phyloP scores from a whole-genome alignment of 2,797 vertebrate genomes.

The Sebastes goodei region DNA sequence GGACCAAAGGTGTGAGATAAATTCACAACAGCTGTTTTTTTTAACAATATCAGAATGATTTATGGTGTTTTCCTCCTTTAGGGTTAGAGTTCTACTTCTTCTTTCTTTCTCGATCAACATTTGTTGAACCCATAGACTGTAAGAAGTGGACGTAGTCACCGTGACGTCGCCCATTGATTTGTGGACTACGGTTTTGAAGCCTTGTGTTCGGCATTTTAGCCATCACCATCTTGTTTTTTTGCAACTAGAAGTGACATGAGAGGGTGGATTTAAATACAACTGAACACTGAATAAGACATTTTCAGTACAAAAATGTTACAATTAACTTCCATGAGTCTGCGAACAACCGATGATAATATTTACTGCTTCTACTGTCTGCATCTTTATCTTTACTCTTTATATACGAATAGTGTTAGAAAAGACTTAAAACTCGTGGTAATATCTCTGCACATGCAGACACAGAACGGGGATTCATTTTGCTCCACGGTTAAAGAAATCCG shows the following conservation, averaged over 20 bases:
- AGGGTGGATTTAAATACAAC: rapidly evolving
- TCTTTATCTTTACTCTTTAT: neutral
- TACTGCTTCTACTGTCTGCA: neutral
- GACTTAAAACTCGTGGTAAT: neutral
- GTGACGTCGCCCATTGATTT: too few species aligned
- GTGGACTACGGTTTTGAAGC: too few species aligned
- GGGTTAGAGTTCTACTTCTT: neutral
- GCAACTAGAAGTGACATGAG: too few species aligned
- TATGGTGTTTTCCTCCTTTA: too few species aligned
- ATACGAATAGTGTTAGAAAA: neutral
- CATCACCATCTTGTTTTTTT: too few species aligned
- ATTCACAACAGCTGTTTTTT: too few species aligned
- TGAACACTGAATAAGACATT: too few species aligned
- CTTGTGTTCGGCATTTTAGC: too few species aligned
- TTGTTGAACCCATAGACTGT: neutral
- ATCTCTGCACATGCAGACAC: neutral
- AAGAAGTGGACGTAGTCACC: too few species aligned
- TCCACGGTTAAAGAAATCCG: neutral
- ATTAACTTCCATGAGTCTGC: neutral
- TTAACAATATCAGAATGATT: too few species aligned
- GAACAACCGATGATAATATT: neutral
- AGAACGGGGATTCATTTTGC: slow-evolving; percentile 21
- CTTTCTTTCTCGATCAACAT: neutral
- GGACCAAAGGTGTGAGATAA: too few species aligned
- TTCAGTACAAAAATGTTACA: too few species aligned